Conservation (phyloP, 2,797 vertebrate genomes). For the Chiloscyllium punctatum region DNA sequence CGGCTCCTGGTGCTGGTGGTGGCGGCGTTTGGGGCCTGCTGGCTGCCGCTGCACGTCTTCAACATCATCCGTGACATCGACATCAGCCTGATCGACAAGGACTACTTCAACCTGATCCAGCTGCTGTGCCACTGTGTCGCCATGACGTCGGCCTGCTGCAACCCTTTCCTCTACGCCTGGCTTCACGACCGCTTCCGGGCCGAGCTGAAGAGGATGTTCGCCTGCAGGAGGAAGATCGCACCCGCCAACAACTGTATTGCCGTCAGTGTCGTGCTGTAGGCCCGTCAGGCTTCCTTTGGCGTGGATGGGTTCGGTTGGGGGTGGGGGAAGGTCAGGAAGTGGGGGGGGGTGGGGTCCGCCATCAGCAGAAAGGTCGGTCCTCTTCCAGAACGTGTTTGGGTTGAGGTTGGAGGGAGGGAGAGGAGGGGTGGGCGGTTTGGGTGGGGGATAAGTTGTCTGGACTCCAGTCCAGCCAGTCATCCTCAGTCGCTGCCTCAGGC, state of each 20-base stretch:
- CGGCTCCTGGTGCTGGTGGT: slow-evolving; percentile 73
- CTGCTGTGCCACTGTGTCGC: slow-evolving; percentile 78
- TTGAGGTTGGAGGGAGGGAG: neutral
- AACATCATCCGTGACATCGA: slow-evolving; percentile 78
- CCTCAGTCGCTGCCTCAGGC: too few species aligned
- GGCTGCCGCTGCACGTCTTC: slow-evolving; percentile 81
- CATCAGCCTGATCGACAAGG: slow-evolving; percentile 74
- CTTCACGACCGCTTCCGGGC: slow-evolving; percentile 75
- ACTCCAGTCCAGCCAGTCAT: too few species aligned
- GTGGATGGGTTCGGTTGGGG: too few species aligned
- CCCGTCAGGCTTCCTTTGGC: too few species aligned
- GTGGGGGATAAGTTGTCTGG: neutral
- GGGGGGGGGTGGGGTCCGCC: too few species aligned
- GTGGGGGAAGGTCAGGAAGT: too few species aligned
- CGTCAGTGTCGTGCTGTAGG: slow-evolving; percentile 61
- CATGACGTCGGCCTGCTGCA: slow-evolving; percentile 83
- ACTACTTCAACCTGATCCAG: slow-evolving; percentile 77
- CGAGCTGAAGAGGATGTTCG: slow-evolving; percentile 71
- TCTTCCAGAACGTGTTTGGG: too few species aligned
- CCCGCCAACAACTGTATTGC: slow-evolving; percentile 65
- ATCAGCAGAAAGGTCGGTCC: neutral
- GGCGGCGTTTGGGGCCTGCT: slow-evolving; percentile 72
- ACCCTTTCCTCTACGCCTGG: slow-evolving; percentile 83
- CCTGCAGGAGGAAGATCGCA: slow-evolving; percentile 60
- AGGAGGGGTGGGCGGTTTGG: too few species aligned